phyloP scores from a whole-genome alignment of 2,888 invertebrate genomes.

The Heliconius erato region DNA sequence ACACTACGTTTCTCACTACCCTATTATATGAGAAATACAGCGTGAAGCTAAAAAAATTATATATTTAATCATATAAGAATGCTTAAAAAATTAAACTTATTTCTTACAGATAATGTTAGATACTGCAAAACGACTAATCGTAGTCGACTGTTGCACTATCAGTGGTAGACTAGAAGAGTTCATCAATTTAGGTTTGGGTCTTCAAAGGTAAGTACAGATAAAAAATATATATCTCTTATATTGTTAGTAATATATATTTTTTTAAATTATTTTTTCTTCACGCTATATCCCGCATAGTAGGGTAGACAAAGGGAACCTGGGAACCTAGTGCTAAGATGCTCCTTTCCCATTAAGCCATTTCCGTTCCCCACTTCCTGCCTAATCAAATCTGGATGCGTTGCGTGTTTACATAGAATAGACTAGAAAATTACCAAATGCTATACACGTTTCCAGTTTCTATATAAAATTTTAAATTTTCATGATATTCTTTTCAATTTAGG shows the following conservation, averaged over 20 bases:
- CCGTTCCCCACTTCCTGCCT: no score
- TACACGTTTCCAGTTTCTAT: neutral
- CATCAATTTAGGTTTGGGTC: constrained; percentile 88
- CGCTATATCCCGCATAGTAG: no score
- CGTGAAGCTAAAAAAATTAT: neutral
- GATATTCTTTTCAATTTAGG: constrained; percentile 55
- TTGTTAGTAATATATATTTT: neutral
- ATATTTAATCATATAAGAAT: neutral
- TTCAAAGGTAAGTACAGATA: constrained; percentile 87
- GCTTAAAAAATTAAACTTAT: neutral
- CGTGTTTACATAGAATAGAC: no score
- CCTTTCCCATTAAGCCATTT: no score
- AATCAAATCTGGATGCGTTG: no score
- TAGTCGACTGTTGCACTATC: constrained; percentile 92
- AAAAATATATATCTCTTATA: neutral
- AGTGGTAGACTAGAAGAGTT: constrained; percentile 92
- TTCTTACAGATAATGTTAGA: constrained; percentile 91
- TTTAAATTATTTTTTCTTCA: no score
- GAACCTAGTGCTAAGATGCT: no score
- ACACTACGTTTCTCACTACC: no score
- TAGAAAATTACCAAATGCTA: neutral
- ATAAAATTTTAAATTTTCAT: neutral
- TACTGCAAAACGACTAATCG: constrained; percentile 91
- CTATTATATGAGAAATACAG: no score
- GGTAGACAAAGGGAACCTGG: no score